phyloP scores from a whole-genome alignment of 2,888 invertebrate species.

The Trichogramma dendrolimi region DNA sequence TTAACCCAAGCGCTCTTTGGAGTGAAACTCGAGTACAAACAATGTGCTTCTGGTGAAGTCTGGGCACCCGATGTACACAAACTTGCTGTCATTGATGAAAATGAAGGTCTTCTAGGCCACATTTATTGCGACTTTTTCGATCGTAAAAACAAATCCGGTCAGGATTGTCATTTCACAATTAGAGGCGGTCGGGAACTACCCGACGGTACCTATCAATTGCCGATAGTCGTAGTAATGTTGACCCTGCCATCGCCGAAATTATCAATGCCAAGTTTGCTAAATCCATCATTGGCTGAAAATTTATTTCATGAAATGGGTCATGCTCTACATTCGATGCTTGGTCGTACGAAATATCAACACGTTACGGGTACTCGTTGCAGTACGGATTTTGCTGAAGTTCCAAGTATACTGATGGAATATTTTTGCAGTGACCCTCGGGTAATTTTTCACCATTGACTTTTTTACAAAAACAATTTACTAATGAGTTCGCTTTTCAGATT shows the following conservation, averaged over 20 bases:
- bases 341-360: conserved; percentile 91
- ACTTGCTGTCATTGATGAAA: conserved; percentile 80
- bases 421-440: conserved; percentile 86
- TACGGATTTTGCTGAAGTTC: conserved; percentile 98
- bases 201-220: conserved; percentile 82
- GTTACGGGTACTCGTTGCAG: conserved; percentile 95
- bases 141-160: conserved; percentile 84
- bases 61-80: conserved; percentile 90
- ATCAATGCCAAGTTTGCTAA: conserved; percentile 74
- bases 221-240: conserved; percentile 89
- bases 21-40: conserved; percentile 69
- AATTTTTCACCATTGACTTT: conserved; percentile 22
- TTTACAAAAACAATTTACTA: background rate
- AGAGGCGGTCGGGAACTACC: conserved; percentile 79
- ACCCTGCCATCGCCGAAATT: conserved; percentile 75
- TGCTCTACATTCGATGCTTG: conserved; percentile 98
- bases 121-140: conserved; percentile 98
- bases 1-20: conserved; percentile 81
- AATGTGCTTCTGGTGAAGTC: conserved; percentile 67
- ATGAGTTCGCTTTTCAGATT: conserved; percentile 56
- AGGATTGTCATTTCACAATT: conserved; percentile 99
- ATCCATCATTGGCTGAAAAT: conserved; percentile 86
- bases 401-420: conserved; percentile 97
- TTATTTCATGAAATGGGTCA: conserved; percentile 99
- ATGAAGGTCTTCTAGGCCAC: conserved; percentile 79